Evolutionary conservation across 2,797 vertebrate genomes (phyloP).

Genomic region (Sebastes baramenuke): DNA sequence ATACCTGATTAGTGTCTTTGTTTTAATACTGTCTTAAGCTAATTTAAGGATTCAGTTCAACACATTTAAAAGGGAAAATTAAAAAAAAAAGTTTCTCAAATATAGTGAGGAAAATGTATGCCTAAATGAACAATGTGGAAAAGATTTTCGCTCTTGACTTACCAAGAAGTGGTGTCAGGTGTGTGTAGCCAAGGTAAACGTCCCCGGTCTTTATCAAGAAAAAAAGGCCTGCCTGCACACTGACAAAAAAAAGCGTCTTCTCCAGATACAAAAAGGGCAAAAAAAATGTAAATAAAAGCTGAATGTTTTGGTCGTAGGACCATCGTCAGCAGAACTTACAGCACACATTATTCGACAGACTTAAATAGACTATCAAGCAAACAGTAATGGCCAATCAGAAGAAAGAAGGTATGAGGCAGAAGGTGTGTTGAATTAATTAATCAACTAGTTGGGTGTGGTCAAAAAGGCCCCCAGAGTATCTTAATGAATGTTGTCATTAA

Average conservation of each 20-base stretch:
- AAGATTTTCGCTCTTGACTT: neutral
- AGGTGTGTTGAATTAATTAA: neutral
- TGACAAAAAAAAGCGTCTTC: neutral
- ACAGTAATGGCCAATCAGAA: neutral
- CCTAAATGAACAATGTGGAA: neutral
- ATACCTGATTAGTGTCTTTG: neutral
- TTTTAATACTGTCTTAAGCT: constrained; percentile 8
- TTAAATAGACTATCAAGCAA: neutral
- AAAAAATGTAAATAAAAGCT: neutral
- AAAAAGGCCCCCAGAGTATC: neutral
- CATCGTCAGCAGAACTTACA: neutral
- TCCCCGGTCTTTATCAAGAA: neutral
- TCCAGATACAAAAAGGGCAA: neutral
- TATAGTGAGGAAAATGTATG: neutral
- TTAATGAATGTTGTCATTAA: neutral
- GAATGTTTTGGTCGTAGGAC: neutral
- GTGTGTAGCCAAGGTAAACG: constrained; percentile 12
- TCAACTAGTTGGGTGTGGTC: neutral
- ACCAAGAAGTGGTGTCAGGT: constrained; percentile 5
- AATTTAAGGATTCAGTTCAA: neutral
- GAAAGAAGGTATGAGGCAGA: neutral
- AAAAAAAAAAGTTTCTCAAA: neutral
- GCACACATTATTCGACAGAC: neutral
- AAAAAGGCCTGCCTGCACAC: neutral
- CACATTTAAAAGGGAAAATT: neutral